Base-by-base conservation (phyloP, 2,888 invertebrate species). In the Anorthoa munda region DNA sequence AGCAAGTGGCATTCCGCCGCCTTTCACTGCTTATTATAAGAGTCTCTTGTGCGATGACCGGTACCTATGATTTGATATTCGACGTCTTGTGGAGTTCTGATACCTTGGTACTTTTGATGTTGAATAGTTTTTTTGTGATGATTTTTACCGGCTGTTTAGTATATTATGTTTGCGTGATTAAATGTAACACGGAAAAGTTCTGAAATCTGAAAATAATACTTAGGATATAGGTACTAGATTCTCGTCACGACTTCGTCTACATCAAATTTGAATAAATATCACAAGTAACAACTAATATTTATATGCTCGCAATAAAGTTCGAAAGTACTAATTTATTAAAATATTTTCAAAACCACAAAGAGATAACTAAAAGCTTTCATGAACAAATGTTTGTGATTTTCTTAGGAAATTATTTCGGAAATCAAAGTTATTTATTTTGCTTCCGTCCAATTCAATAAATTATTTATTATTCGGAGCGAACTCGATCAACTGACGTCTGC, bases 1-100 rank as follows among this genome's bases (percentile, higher is more conserved):
- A 89, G 89, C 89, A 89, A 87, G 88, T 88, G 83, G 75, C 83
- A 85, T 88, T 89, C 86, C 84, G 65, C 63, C 55, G 84, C 87
- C 89, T 89, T 89, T 89, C 89, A 88, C 89, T 86, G 81, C 78
- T 83, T 61, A 68, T 77, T 73, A 72, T 61, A 79, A 74, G 77
- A 85, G 80, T n/a, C 67, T 70, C 78, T 75, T 59, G 79, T 73
- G 53, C 73, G 71, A 60, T 73, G 79, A 68, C 75, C 66, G 71
- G 74, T 71, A 67, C 60, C 13, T 26, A 65, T 70, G 60, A 39
- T 66, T 51, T 61, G 51, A 61, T 74, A 76, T 71, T 59, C 71
- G 56, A 69, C 51, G 23, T 66, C 66, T 72, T 67, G 4, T 26
- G 13, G 18, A 48, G n/a, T 56, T 75, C 45, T 81, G 83, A 21